These are phyloP conservation scores for Arrhamphus sclerolepis DNA, from an alignment of 2,797 vertebrate species.

Conservation along the genomic window DNA sequence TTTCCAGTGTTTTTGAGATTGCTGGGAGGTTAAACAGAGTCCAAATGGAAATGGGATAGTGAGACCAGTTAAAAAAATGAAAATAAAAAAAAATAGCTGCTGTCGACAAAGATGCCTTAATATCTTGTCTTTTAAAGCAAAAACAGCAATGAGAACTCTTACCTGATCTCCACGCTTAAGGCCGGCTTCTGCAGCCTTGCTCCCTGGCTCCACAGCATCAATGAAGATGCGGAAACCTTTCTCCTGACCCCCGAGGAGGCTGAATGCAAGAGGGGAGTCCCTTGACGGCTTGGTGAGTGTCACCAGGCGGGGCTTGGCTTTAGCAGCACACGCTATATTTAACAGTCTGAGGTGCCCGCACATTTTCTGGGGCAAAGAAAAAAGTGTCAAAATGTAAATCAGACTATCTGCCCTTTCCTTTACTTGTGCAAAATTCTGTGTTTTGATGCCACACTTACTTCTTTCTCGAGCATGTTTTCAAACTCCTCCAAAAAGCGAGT, in stretches of 20 bases:
- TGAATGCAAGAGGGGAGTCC: constrained; percentile 94
- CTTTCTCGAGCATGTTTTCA: constrained; percentile 97
- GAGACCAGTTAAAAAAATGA: not conserved
- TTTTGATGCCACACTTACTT: constrained; percentile 79
- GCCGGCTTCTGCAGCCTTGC: constrained; percentile 94
- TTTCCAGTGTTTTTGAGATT: not conserved
- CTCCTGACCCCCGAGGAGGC: constrained; percentile 94
- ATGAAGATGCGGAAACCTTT: constrained; percentile 97
- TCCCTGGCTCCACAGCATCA: constrained; percentile 93
- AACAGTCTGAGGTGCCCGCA: constrained; percentile 97
- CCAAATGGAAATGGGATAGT: not conserved
- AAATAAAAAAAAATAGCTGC: not conserved
- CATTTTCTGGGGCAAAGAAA: constrained; percentile 89
- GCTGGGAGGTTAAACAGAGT: not conserved
- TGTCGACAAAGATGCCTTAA: not conserved
- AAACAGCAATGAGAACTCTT: not conserved
- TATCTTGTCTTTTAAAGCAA: not conserved
- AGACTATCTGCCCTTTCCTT: not conserved
- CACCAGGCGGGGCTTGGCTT: constrained; percentile 95
- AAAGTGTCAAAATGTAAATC: not conserved
- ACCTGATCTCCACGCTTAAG: constrained; percentile 99
- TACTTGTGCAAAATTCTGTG: accelerated
- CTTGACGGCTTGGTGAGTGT: constrained; percentile 96
- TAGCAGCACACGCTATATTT: constrained; percentile 98
- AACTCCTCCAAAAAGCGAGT: constrained; percentile 98